phyloP scores from a whole-genome alignment of 53 echinoderm and acorn worm species.

The Hippasteria phrygiana region DNA sequence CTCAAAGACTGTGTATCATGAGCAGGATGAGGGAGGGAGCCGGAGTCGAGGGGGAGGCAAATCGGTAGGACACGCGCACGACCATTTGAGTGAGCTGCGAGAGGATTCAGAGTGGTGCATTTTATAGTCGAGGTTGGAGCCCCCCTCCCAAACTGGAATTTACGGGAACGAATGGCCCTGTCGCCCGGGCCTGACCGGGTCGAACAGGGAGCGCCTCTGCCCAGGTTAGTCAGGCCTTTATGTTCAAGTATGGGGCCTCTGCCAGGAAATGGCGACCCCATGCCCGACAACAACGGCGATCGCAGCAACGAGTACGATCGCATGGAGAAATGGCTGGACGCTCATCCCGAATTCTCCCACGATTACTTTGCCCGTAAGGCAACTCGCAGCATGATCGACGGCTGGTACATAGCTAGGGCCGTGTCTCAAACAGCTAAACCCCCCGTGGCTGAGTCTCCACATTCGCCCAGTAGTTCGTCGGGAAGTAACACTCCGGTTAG shows the following conservation, averaged over 20 bases:
- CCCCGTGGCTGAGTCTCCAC: conserved; percentile 91
- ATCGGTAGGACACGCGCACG: no score
- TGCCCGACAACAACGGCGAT: conserved; percentile 56
- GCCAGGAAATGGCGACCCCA: conserved; percentile 48
- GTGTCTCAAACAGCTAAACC: conserved; percentile 94
- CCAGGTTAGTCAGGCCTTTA: conserved; percentile 9
- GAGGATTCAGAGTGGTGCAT: neutral
- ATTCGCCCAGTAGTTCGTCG: conserved; percentile 94
- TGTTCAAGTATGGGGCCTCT: conserved; percentile 31
- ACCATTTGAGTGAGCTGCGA: no score
- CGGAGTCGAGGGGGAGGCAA: no score
- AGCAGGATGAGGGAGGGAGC: no score
- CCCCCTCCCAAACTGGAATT: conserved; percentile 41
- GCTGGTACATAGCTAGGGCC: conserved; percentile 96
- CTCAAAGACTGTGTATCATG: no score
- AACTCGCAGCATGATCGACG: conserved; percentile 96
- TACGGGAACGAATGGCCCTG: conserved; percentile 48
- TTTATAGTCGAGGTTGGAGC: neutral
- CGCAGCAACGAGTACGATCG: conserved; percentile 74
- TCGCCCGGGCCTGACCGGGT: conserved; percentile 60
- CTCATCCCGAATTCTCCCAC: conserved; percentile 93
- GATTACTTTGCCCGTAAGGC: conserved; percentile 99
- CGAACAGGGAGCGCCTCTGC: conserved; percentile 22
- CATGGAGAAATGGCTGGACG: conserved; percentile 95
- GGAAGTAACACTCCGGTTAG: conserved; percentile 98